Evolutionary conservation across 2,888 invertebrate genomes (phyloP), one percentile per base, ranked within the genome.

Genomic region (Metallyticus violacea): DNA sequence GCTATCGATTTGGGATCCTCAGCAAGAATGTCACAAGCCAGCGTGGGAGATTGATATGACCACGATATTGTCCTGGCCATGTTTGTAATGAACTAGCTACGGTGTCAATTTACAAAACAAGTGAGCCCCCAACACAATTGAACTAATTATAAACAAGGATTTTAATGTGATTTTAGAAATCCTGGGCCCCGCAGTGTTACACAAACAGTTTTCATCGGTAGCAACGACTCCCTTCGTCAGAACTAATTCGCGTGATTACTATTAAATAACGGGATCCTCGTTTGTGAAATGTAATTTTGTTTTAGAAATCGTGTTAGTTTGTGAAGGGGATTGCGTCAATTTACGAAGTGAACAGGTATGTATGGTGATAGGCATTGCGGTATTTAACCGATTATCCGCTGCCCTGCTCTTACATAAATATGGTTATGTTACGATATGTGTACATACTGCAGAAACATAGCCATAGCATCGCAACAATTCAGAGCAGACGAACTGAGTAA

Each of bases 141-240:
- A 81, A 81, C 81, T 81, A 81, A 81, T 81, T 81, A 30, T 40
- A 62, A 62, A 81, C 81, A 81, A 81, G 29, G 81, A 81, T 81
- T 81, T 81, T 81, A 81, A 81, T 81, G 81, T 30, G 40, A 81
- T 81, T 81, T 81, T 81, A 62, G 40, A 62, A 62, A 62, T 62
- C 40, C 40, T 62, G 15, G 40, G 40, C 40, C 3, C 40, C 40
- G n/a, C n/a, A n/a, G n/a, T n/a, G n/a, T n/a, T n/a, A n/a, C n/a
- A 62, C 40, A 62, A 62, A 62, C 40, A 62, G n/a, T n/a, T n/a
- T n/a, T n/a, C n/a, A n/a, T n/a, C n/a, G n/a, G n/a, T n/a, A n/a
- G n/a, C n/a, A 62, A 22, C 40, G 15, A 15, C 40, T 62, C 40
- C 15, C 40, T 62, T 62, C 40, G 40, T 62, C 40, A 62, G 40